Evolutionary conservation across 1,140 invertebrate species (phyloP), one percentile per base, ranked within the genome.

Genomic region (Metopolophium dirhodum): DNA sequence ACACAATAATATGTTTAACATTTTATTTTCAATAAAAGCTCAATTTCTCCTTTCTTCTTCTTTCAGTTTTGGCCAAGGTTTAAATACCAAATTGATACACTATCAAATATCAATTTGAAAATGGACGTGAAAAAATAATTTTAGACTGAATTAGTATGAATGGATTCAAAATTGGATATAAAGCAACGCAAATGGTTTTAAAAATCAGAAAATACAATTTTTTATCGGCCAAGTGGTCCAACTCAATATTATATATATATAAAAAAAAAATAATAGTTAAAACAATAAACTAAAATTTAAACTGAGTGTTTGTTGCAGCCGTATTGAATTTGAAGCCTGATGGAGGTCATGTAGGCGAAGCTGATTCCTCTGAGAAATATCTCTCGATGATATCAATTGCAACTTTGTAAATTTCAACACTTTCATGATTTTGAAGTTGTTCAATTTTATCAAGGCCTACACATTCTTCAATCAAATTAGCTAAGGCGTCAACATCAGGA

Each of bases 381-480:
- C 98, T 98, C 95, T 99, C 99, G 95, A 99, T 99, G 94, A 99
- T 99, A 95, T 98, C 98, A 95, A 99, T 99, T n/a, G 99, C 98
- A 95, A 99, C 96, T 96, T 99, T 99, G 95, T 99, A 99, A 95
- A 99, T 99, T 94, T 99, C 99, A 95, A 99, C 97, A 96, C 99
- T 99, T 96, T 99, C 98, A 95, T 99, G 99, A 94, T 97, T 97
- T 95, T 99, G 99, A 88, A 99, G 96, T 89, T 96, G 96, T 95
- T 99, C 99, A 94, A 99, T 99, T 95, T 99, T 99, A 95, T 99
- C 99, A 94, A 99, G 96, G 94, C 97, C 97, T 94, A 97, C 97
- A 95, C 98, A 99, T 96, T 99, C 98, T 95, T 99, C 98, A 94
- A 99, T 98, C 95, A 98, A 97, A 94, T 96, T 97, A 83, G 98